Evolutionary conservation across 2,888 invertebrate genomes (phyloP), one percentile per base, ranked within the genome.

Genomic region (Megastigmus dorsalis): DNA sequence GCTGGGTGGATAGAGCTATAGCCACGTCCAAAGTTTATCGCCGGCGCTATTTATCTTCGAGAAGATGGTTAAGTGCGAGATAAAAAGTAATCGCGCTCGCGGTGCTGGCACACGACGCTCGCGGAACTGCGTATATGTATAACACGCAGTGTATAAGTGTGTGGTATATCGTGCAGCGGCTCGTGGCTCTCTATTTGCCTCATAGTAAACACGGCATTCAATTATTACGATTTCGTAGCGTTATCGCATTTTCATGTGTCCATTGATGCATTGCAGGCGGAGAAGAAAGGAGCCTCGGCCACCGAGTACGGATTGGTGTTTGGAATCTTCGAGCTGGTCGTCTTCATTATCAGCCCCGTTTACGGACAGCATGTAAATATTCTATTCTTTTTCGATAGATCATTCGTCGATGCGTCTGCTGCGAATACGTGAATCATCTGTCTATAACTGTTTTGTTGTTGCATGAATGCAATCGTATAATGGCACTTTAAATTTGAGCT

Each of bases 261-360:
- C 41, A 30, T 55, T 30, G 28, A 48, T 20, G n/a, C n/a, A 10
- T 45, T 63, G 7, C 45, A 95, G 95, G 96, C 96, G 10, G 94
- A 94, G 84, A 91, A 90, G 75, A 96, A 95, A 89, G 93, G 94
- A 7, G 95, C 95, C 18, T 90, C 93, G 15, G 93, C 95, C 0
- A 93, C 95, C 9, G 94, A 95, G 83, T 95, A 95, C 85, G 96
- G 97, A 0, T 89, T 96, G 78, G 95, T 97, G 0, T 96, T 97
- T 85, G 96, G 96, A 0, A 90, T 95, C 48, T 96, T 95, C 88
- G 95, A 96, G 85, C 89, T 96, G 70, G 92, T 94, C 26, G 95
- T 95, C 63, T 95, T 95, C 86, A 84, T 95, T 30, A 91, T 95
- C 73, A 95, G 95, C 79, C 96, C 96, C 0, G 82, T 96, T 15